Evolutionary conservation across 2,888 invertebrate genomes (phyloP), one percentile per base, ranked within the genome.

Genomic region (Hemistola chrysoprasaria): DNA sequence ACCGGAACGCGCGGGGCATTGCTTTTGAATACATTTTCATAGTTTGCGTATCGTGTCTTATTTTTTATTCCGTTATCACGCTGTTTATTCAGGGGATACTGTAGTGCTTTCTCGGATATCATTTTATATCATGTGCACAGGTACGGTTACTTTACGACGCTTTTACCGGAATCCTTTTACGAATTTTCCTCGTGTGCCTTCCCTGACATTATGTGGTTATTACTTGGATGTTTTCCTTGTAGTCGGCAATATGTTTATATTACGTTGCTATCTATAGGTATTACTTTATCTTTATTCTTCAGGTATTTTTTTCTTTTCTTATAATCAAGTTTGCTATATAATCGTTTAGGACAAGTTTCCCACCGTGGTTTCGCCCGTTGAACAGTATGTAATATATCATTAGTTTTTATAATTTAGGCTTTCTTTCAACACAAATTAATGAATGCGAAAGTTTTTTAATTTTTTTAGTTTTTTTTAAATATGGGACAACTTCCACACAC

Each of bases 11-110:
- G 40, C 31, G 49, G 53, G 47, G 56, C 48, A 45, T 43, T 51
- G 53, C 53, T 43, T 56, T 50, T 57, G 59, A 62, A 69, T 67
- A 62, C 56, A 59, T 50, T 53, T 53, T 50, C 46, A 41, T 41
- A 56, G 46, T 55, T 62, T 60, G 16, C 16, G 16, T n/a, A 55
- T 56, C 33, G 56, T 58, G 53, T 51, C 41, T 41, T 49, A 29
- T 37, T 41, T 43, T 47, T 47, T 53, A 50, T 54, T 53, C 47
- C 45, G 41, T 35, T 39, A 40, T 21, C 34, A 24, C 29, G 37
- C 37, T 25, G 43, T 48, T 51, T 43, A 50, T 40, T 40, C 40
- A 20, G 37, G 29, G 44, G 44, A 47, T 48, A 46, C 42, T 35
- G 44, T 37, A 47, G 34, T 32, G 37, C 35, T 47, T 51, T 45